Conservation (phyloP, 2,888 invertebrate species). For the Spilosoma lubricipeda region DNA sequence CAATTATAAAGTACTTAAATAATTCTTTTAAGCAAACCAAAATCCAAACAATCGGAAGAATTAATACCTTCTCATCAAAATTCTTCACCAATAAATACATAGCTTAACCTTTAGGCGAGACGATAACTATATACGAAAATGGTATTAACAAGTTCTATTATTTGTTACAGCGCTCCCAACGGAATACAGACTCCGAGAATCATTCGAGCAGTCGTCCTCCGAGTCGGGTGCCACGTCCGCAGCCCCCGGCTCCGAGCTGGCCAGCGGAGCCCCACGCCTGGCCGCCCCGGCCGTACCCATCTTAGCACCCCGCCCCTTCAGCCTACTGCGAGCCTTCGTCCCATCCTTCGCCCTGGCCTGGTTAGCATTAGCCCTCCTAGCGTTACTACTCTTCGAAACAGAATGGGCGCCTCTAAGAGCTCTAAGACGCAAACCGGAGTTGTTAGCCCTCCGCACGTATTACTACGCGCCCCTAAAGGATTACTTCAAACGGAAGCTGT, state of each 20-base stretch:
- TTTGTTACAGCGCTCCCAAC: slow-evolving; percentile 57
- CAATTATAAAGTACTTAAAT: too few species aligned
- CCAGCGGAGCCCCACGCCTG: slow-evolving; percentile 64
- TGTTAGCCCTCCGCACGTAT: slow-evolving; percentile 90
- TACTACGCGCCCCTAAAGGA: slow-evolving; percentile 95
- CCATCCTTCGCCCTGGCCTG: slow-evolving; percentile 92
- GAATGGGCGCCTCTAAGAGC: slow-evolving; percentile 90
- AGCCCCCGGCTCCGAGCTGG: slow-evolving; percentile 85
- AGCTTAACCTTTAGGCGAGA: too few species aligned
- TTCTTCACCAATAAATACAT: too few species aligned
- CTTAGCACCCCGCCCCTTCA: slow-evolving; percentile 80
- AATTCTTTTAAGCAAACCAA: too few species aligned
- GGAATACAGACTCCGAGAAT: slow-evolving; percentile 90
- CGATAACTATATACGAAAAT: too few species aligned
- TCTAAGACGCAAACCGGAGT: slow-evolving; percentile 91
- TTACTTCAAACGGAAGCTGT: slow-evolving; percentile 88
- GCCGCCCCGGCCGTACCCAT: slow-evolving; percentile 59
- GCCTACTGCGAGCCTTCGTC: slow-evolving; percentile 90
- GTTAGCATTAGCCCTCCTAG: slow-evolving; percentile 88
- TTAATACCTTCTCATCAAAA: too few species aligned
- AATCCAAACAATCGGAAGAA: too few species aligned
- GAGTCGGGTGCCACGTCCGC: slow-evolving; percentile 89
- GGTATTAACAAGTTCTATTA: not conserved
- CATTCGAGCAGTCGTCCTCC: slow-evolving; percentile 91
- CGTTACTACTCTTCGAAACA: slow-evolving; percentile 92